Percentiles rank a stretch among this genome's conserved stretches.
These are phyloP conservation scores for Dioctria linearis DNA, from an alignment of 2,888 invertebrate genomes.

Conservation along the genomic window DNA sequence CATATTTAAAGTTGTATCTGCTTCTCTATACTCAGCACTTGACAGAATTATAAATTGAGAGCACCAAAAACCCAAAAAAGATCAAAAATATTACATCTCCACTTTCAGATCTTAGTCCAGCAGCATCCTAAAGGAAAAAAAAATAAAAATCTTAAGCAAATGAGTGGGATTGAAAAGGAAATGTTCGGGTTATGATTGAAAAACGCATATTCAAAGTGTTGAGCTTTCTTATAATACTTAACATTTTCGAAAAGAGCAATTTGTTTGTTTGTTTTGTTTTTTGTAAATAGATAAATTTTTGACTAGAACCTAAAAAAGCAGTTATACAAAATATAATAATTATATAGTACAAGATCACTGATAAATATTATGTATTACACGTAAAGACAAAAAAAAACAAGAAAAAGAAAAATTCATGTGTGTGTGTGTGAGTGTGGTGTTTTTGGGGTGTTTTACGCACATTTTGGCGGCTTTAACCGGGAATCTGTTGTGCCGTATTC, in stretches of 20 bases:
- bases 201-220: slow-evolving; percentile 26
- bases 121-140: no score
- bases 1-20: no score
- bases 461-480: slow-evolving; percentile 39
- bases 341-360: slow-evolving; percentile 42
- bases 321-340: slow-evolving; percentile 36
- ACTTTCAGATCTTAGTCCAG: no score
- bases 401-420: slow-evolving; percentile 3
- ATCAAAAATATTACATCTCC: no score
- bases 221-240: slow-evolving; percentile 29
- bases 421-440: background rate
- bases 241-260: slow-evolving; percentile 35
- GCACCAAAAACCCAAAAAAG: no score
- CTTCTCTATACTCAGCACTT: no score
- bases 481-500: slow-evolving; percentile 23
- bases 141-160: no score
- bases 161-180: no score
- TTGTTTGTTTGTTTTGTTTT: slow-evolving; percentile 25
- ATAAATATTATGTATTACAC: slow-evolving; percentile 32
- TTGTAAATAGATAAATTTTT: slow-evolving; percentile 49
- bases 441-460: background rate
- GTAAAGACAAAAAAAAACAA: slow-evolving; percentile 15
- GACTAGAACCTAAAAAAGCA: slow-evolving; percentile 50
- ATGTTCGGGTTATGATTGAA: background rate
- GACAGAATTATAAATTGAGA: no score